Conservation (phyloP, 2,888 invertebrate genomes). For the Gnatocerus cornutus region DNA sequence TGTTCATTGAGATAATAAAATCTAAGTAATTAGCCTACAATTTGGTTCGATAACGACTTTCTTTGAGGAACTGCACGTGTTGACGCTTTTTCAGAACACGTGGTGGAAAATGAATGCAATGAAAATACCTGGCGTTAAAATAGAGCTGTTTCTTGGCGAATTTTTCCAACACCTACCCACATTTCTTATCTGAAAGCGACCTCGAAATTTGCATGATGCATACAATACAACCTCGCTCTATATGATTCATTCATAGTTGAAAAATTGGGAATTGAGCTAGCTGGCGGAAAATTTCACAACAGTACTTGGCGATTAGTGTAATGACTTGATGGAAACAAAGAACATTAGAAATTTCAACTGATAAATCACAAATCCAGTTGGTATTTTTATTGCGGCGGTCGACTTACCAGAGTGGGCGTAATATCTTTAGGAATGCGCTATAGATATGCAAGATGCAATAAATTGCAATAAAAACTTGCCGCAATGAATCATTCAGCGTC, state of each 20-base stretch:
- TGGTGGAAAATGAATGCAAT: no score
- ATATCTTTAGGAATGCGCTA: constrained; percentile 60
- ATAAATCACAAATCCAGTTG: constrained; percentile 49
- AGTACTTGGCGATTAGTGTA: constrained; percentile 23
- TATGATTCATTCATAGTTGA: constrained; percentile 27
- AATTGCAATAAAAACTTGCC: constrained; percentile 63
- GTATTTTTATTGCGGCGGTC: constrained; percentile 45
- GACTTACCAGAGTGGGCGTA: constrained; percentile 57
- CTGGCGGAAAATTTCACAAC: constrained; percentile 26
- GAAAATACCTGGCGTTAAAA: constrained; percentile 41
- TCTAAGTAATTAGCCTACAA: constrained; percentile 28
- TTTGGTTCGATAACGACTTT: constrained; percentile 26
- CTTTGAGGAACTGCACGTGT: constrained; percentile 14
- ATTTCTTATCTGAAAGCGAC: constrained; percentile 16
- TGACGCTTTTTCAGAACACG: no score
- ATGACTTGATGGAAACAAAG: constrained; percentile 31
- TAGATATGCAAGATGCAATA: constrained; percentile 61
- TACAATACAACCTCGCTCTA: constrained; percentile 6
- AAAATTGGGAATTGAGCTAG: constrained; percentile 5
- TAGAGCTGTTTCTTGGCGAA: constrained; percentile 43
- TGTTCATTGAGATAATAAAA: constrained; percentile 25
- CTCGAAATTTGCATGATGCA: constrained; percentile 32
- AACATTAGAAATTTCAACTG: constrained; percentile 47
- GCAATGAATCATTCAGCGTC: constrained; percentile 63
- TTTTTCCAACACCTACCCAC: constrained; percentile 39